These are phyloP conservation scores for Osmoderma eremita DNA, from an alignment of 2,888 invertebrate genomes.

Conservation along the genomic window DNA sequence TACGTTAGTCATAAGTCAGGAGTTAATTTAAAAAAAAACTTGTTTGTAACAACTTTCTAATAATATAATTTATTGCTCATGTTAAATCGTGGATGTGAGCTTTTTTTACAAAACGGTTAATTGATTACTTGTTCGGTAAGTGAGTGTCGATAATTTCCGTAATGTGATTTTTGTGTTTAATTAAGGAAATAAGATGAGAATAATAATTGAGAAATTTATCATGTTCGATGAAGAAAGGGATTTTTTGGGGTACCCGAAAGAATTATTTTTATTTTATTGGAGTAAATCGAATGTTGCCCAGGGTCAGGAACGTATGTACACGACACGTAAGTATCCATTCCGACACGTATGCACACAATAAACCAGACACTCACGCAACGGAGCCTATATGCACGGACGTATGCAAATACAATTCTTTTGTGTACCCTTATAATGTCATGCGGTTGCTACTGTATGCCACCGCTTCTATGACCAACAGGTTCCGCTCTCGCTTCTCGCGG, in stretches of 20 bases:
- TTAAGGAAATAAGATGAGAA: no score
- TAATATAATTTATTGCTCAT: slow-evolving; percentile 44
- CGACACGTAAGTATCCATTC: no score
- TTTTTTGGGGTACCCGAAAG: no score
- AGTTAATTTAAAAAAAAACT: slow-evolving; percentile 11
- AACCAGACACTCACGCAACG: slow-evolving; percentile 9
- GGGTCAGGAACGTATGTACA: no score
- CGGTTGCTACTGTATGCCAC: slow-evolving; percentile 43
- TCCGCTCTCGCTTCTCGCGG: slow-evolving; percentile 26
- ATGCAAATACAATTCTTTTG: slow-evolving; percentile 43
- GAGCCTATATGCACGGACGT: slow-evolving; percentile 36
- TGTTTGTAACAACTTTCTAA: slow-evolving; percentile 31
- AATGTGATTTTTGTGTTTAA: background rate
- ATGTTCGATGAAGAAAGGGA: no score
- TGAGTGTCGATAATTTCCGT: slow-evolving; percentile 3
- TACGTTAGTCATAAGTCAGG: slow-evolving; percentile 24
- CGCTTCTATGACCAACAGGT: slow-evolving; percentile 44
- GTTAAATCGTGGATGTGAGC: slow-evolving; percentile 48
- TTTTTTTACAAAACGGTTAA: slow-evolving; percentile 46
- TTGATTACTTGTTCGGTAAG: slow-evolving; percentile 36
- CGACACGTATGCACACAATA: no score
- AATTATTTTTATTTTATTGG: no score
- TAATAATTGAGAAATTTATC: no score
- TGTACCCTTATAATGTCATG: slow-evolving; percentile 44
- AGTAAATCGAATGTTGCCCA: no score